Conservation (phyloP, 2,797 vertebrate species). For the Sebastes oblongus region DNA sequence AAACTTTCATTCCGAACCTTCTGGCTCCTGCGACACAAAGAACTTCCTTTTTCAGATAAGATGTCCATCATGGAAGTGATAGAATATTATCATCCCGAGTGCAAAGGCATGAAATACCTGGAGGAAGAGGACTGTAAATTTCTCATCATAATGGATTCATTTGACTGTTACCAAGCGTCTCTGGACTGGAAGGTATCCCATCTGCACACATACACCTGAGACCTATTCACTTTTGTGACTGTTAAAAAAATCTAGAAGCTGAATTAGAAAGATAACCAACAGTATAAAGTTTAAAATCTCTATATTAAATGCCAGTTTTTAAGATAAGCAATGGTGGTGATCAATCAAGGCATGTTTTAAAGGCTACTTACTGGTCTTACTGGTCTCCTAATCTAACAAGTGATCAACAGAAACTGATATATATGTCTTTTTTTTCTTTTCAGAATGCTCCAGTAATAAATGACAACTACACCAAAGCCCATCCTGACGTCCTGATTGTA, state of each 20-base stretch:
- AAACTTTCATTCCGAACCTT: constrained; percentile 66
- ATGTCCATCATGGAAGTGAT: constrained; percentile 71
- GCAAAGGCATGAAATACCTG: constrained; percentile 52
- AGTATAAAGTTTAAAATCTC: not conserved
- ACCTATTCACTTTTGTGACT: not conserved
- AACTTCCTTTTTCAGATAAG: not conserved
- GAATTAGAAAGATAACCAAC: not conserved
- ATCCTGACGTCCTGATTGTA: constrained; percentile 67
- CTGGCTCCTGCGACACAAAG: constrained; percentile 35
- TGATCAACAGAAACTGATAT: not conserved
- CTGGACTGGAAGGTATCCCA: constrained; percentile 75
- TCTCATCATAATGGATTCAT: constrained; percentile 78
- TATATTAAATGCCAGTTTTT: not conserved
- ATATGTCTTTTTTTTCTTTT: not conserved
- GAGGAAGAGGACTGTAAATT: constrained; percentile 55
- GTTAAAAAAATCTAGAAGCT: not conserved
- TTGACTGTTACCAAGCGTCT: constrained; percentile 66
- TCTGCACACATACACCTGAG: not conserved
- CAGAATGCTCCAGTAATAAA: constrained; percentile 63
- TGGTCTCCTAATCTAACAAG: not conserved
- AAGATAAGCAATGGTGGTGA: not conserved
- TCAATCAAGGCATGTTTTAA: not conserved
- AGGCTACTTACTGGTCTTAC: not conserved
- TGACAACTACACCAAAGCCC: constrained; percentile 37
- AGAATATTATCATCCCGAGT: constrained; percentile 41